Evolutionary conservation across 2,797 vertebrate species (phyloP), one percentile per base, ranked within the genome.

Genomic region (Poeciliopsis infans): DNA sequence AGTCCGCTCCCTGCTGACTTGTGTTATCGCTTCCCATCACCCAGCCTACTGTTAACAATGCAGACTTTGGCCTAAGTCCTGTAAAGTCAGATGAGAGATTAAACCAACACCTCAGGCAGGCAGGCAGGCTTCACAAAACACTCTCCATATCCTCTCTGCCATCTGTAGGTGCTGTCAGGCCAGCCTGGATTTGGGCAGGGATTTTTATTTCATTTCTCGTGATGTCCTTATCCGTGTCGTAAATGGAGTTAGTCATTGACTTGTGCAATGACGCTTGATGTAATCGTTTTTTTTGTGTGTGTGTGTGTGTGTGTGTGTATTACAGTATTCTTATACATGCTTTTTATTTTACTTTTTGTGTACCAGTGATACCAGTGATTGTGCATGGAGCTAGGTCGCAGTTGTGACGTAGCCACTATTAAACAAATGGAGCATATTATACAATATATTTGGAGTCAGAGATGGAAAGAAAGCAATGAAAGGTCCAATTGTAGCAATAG

Each of bases 401-500:
- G 82, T 89, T 92, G 91, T 90, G 82, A 89, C 85, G 82, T 75
- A 80, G 85, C 86, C 70, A 84, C 78, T 57, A 85, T 84, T 83
- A 86, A 91, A 88, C 86, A 87, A 91, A 84, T 75, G 84, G 87
- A 89, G 91, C 86, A 86, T 92, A 92, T 31, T 71, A 71, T 84
- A 90, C 84, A 84, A 82, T 93, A 88, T 90, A 91, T 88, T 80
- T 87, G 86, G 88, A 88, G 90, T 93, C 86, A 57, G 87, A 88
- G 88, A 86, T 20, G 11, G 51, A 25, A 53, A 16, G 87, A 87
- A 91, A 94, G 92, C 90, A 93, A 92, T 94, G 92, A 90, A 90
- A 88, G 93, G 93, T 94, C 91, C 90, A 94, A 86, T 93, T 93
- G 93, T 95, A 95, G 94, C 94, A 95, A 95, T 94, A 95, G 91